Evolutionary conservation across 2,888 invertebrate genomes (phyloP).

Genomic region (Rugalucina vietnamica): DNA sequence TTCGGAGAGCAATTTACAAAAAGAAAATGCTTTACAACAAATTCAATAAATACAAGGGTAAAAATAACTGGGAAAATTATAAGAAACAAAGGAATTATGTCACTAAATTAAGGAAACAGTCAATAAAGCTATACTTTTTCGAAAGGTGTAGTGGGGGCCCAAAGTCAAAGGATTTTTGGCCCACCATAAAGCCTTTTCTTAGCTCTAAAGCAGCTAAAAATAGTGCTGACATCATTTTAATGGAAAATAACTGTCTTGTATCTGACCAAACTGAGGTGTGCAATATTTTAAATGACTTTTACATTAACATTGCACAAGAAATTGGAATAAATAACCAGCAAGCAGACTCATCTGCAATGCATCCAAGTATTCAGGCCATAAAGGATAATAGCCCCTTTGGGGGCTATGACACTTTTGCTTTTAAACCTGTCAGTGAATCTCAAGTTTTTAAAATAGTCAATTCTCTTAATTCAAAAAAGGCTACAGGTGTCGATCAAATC

Average conservation of each 20-base stretch:
- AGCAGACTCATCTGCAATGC: neutral
- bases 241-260: slow-evolving; percentile 7
- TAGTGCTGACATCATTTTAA: slow-evolving; percentile 15
- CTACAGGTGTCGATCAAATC: neutral
- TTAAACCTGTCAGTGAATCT: neutral
- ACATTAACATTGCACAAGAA: slow-evolving; percentile 16
- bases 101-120: slow-evolving; percentile 16
- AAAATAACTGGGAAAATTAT: slow-evolving; percentile 33
- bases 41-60: neutral
- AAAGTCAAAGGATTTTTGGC: slow-evolving; percentile 28
- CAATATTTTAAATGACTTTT: slow-evolving; percentile 14
- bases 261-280: neutral
- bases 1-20: slow-evolving; percentile 38
- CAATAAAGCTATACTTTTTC: slow-evolving; percentile 32
- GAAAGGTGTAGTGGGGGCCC: slow-evolving; percentile 29
- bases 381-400: neutral
- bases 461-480: neutral
- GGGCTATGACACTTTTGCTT: neutral
- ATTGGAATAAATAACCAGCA: neutral
- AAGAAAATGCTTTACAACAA: slow-evolving; percentile 35
- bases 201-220: slow-evolving; percentile 13
- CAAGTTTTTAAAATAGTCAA: neutral
- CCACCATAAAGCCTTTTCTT: slow-evolving; percentile 39
- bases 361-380: slow-evolving; percentile 25
- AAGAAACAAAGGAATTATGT: slow-evolving; percentile 37